Conservation (phyloP, 2,888 invertebrate species). For the Alviniconcha strummeri region DNA sequence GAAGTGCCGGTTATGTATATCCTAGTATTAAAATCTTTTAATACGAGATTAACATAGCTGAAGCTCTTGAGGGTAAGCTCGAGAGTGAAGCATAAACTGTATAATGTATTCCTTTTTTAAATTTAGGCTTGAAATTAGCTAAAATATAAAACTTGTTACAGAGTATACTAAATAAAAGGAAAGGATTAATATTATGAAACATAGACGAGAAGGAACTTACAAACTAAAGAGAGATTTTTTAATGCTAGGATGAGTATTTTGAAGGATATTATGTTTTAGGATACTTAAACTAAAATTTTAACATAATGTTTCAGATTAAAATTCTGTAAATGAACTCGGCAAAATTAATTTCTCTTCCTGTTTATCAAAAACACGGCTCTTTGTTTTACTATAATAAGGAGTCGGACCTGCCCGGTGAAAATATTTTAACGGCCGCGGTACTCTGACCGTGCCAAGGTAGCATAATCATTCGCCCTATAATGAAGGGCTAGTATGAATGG, state of each 20-base stretch:
- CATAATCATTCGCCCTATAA: slow-evolving; percentile 76
- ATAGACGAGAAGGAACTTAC: neutral
- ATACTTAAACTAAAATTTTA: slow-evolving; percentile 6
- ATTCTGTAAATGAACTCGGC: slow-evolving; percentile 60
- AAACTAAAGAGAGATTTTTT: neutral
- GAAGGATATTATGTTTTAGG: neutral
- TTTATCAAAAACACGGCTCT: slow-evolving; percentile 67
- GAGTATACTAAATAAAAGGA: neutral
- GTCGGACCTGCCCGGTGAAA: slow-evolving; percentile 62
- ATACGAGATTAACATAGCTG: too few relatives aligned
- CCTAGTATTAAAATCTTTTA: too few relatives aligned
- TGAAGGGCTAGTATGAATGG: slow-evolving; percentile 86
- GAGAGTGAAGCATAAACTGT: neutral
- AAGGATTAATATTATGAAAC: slow-evolving; percentile 8
- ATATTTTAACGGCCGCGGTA: slow-evolving; percentile 61
- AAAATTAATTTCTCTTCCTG: slow-evolving; percentile 57
- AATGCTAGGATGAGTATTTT: slow-evolving; percentile 31
- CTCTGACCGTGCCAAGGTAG: slow-evolving; percentile 64
- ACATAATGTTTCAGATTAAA: neutral
- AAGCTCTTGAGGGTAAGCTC: slow-evolving; percentile 19
- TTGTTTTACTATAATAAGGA: slow-evolving; percentile 37
- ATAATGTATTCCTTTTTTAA: neutral
- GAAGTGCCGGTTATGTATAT: too few relatives aligned
- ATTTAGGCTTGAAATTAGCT: slow-evolving; percentile 9
- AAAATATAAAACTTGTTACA: neutral